phyloP scores from a whole-genome alignment of 2,113 vertebrate species.

The Lasiurus borealis region DNA sequence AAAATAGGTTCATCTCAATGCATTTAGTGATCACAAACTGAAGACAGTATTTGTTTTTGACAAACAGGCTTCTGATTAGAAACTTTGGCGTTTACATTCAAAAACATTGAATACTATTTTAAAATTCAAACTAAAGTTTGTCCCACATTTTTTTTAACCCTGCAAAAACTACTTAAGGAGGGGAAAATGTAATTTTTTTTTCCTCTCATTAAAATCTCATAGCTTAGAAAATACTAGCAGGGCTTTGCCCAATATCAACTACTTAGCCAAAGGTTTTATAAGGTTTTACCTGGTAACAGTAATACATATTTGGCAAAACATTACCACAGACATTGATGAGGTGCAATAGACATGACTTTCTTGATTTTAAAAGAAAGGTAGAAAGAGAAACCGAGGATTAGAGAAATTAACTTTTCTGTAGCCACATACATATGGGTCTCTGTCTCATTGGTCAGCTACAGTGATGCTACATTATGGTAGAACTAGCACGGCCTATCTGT shows the following conservation, averaged over 20 bases:
- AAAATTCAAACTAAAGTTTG: background rate
- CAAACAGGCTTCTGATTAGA: background rate
- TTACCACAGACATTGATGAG: background rate
- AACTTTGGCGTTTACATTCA: background rate
- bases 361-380: background rate
- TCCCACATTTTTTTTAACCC: background rate
- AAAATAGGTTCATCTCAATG: background rate
- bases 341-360: background rate
- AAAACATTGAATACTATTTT: conserved; percentile 13
- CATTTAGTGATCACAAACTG: background rate
- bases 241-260: background rate
- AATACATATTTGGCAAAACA: background rate
- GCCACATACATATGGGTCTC: background rate
- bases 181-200: background rate
- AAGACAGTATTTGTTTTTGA: conserved; percentile 45
- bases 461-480: fast-evolving
- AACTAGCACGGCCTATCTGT: background rate
- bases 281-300: background rate
- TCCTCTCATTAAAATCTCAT: background rate
- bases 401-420: background rate
- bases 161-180: background rate
- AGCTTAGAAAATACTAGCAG: background rate
- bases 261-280: background rate
- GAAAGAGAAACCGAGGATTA: background rate
- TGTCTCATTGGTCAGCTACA: background rate